Base-by-base conservation (phyloP, 2,797 vertebrate genomes). In the Garrulus glandarius region DNA sequence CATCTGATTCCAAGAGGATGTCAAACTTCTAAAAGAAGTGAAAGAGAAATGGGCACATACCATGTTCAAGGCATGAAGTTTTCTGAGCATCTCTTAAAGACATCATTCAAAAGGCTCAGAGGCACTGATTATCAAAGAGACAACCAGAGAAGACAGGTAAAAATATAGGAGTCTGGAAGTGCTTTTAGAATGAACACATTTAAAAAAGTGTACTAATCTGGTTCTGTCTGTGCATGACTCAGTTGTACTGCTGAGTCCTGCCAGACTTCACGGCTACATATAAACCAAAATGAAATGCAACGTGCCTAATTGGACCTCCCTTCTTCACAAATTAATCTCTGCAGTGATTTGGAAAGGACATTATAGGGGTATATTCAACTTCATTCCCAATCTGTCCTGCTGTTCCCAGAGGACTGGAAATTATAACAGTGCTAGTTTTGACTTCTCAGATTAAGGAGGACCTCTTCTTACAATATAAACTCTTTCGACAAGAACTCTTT, bases 271-370 rank as follows among this genome's bases (percentile, higher is more conserved):
- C 1, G 3, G 41, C 41, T 52, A 22, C 8, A 3, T 55, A 29
- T 21, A 87, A 92, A 76, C 16, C 37, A 53, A 80, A 93, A 55
- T 43, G 24, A 85, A 84, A 29, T 21, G 7, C 22, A 37, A 6
- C 0, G 0, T 34, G 49, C 13, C 15, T 75, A 15, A 21, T 37
- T 57, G 26, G 50, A 47, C 50, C 6, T 81, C 29, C 23, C 19
- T 83, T 77, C 15, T 23, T 83, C 55, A 36, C 26, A n/a, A n/a
- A 27, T 29, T 5, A 69, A 44, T 60, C 46, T 77, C 65, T 69
- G 24, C 59, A 78, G 29, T 29, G 17, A 43, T 72, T 90, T 86
- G n/a, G 69, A 68, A 87, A 71, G 23, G n/a, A 8, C 4, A 5
- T 34, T 43, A 14, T 39, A 77, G 15, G 29, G 6, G 4, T 69